Evolutionary conservation across 2,888 invertebrate genomes (phyloP).

Genomic region (Chironomus tentans): DNA sequence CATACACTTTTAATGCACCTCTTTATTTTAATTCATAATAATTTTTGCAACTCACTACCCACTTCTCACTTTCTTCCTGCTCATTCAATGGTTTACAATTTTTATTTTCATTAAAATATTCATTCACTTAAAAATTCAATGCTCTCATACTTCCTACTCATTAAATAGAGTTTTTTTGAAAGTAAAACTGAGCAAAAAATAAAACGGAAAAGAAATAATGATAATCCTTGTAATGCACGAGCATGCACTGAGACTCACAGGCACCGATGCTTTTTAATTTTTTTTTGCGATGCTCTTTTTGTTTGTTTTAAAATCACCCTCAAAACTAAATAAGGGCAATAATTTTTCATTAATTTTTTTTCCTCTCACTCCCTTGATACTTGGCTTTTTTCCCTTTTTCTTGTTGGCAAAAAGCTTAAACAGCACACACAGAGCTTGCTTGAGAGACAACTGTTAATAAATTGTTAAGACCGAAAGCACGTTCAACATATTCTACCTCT

Average conservation of each 20-base stretch:
- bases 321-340: conserved; percentile 1
- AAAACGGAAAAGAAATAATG: background rate
- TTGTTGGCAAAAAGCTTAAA: background rate
- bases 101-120: too few species aligned
- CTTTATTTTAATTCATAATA: too few species aligned
- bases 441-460: too few species aligned
- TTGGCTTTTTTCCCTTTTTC: background rate
- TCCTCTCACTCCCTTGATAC: background rate
- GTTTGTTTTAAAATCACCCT: background rate
- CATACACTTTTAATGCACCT: too few species aligned
- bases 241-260: background rate
- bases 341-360: conserved; percentile 9
- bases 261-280: background rate
- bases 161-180: background rate
- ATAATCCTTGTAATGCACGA: background rate
- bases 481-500: conserved; percentile 23
- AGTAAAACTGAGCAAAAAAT: background rate
- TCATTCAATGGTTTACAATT: too few species aligned
- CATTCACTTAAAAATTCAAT: too few species aligned
- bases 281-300: background rate
- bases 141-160: too few species aligned
- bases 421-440: too few species aligned
- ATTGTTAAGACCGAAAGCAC: background rate
- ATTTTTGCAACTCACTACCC: too few species aligned
- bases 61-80: too few species aligned